Percentiles rank a stretch among this genome's conserved stretches.
Evolutionary conservation across 2,113 vertebrate species (phyloP).

Genomic region (Cryptotis parvus): DNA sequence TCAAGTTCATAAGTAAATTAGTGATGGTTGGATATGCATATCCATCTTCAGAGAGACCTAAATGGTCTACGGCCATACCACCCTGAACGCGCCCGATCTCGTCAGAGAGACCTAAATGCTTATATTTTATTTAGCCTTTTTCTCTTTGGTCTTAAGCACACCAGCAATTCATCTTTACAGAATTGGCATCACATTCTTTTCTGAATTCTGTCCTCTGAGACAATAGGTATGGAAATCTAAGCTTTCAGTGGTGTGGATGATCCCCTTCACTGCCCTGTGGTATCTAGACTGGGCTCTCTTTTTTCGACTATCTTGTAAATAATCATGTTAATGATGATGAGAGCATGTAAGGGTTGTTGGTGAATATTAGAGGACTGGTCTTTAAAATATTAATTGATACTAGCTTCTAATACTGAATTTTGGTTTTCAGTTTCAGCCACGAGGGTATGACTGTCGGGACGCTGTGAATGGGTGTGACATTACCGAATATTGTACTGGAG

Average conservation of each 20-base stretch:
- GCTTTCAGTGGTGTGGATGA: neutral
- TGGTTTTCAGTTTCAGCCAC: constrained; percentile 92
- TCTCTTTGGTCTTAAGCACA: constrained; percentile 12
- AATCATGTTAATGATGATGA: neutral
- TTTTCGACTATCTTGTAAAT: neutral
- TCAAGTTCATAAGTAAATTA: constrained; percentile 5
- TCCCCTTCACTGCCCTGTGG: neutral
- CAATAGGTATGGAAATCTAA: neutral
- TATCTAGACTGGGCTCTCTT: neutral
- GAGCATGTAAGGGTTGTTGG: neutral
- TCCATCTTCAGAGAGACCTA: constrained; percentile 15
- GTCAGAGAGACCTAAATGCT: constrained; percentile 13
- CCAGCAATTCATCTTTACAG: constrained; percentile 19
- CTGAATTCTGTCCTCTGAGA: constrained; percentile 4
- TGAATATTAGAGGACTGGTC: neutral
- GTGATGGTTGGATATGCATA: neutral
- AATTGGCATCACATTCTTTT: neutral
- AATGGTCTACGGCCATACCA: too few relatives aligned
- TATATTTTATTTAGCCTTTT: neutral
- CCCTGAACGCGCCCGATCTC: too few relatives aligned
- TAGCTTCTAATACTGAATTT: constrained; percentile 62
- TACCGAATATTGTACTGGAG: constrained; percentile 95
- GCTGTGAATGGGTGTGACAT: constrained; percentile 98
- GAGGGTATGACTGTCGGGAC: constrained; percentile 95
- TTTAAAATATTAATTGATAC: constrained; percentile 8